A percentile compares a stretch with the other conserved stretches of the same genome.
phyloP scores from a whole-genome alignment of 2,888 invertebrate genomes.

The Diogma glabrata region DNA sequence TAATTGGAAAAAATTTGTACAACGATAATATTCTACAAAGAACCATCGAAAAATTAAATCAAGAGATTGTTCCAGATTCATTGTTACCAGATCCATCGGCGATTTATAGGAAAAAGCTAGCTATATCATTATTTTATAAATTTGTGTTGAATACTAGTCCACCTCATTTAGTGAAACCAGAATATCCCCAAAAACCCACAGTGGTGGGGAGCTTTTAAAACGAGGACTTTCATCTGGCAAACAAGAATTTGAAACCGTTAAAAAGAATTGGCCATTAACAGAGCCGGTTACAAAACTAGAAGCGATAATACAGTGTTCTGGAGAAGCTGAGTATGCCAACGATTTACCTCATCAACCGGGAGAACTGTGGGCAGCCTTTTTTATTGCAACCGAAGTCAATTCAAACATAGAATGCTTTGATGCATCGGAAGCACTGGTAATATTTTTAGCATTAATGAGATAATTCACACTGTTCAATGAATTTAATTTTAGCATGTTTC shows the following conservation, averaged over 20 bases:
- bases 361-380: conserved; percentile 52
- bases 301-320: conserved; percentile 42
- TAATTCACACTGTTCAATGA: too few relatives aligned
- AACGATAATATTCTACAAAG: conserved; percentile 35
- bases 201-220: conserved; percentile 45
- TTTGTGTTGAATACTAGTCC: conserved; percentile 36
- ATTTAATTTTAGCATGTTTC: too few relatives aligned
- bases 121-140: conserved; percentile 52
- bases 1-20: conserved; percentile 37
- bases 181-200: conserved; percentile 28
- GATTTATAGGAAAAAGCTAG: conserved; percentile 47
- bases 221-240: conserved; percentile 53
- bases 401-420: conserved; percentile 52
- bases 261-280: conserved; percentile 48
- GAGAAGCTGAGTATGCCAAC: conserved; percentile 37
- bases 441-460: too few relatives aligned
- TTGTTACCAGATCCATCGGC: conserved; percentile 48
- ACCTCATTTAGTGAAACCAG: conserved; percentile 27
- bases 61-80: conserved; percentile 45
- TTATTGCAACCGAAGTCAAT: conserved; percentile 44
- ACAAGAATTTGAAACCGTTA: conserved; percentile 48
- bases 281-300: conserved; percentile 52
- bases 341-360: conserved; percentile 31
- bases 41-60: conserved; percentile 24
- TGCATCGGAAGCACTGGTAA: conserved; percentile 50